phyloP scores from a whole-genome alignment of 2,888 invertebrate species.

The Drosophila putrida region DNA sequence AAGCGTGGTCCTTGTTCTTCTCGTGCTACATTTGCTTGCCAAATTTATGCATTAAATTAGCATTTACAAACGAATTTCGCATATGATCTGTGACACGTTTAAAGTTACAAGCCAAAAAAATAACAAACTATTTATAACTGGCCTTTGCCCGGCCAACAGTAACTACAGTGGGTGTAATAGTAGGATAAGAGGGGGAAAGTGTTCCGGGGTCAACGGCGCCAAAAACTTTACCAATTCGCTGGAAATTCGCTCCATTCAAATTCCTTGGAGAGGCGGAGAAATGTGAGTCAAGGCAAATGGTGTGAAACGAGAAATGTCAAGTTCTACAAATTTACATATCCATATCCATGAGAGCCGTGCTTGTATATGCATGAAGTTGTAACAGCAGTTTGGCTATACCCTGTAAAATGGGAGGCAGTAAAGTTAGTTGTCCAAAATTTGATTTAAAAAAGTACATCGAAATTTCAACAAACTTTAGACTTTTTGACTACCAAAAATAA shows the following conservation, averaged over 20 bases:
- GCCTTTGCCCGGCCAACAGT: background rate
- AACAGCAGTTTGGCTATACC: conserved; percentile 25
- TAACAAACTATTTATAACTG: conserved; percentile 1
- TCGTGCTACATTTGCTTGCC: conserved; percentile 42
- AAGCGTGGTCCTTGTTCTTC: conserved; percentile 17
- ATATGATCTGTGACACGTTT: conserved; percentile 50
- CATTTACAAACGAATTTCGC: conserved; percentile 44
- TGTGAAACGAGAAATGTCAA: conserved; percentile 52
- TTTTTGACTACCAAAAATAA: no score
- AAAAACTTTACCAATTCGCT: conserved; percentile 54
- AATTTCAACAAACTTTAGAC: background rate
- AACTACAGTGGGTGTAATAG: background rate
- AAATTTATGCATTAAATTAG: conserved; percentile 64
- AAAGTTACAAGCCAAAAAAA: conserved; percentile 9
- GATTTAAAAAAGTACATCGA: background rate
- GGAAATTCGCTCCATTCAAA: conserved; percentile 30
- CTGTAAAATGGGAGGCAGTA: background rate
- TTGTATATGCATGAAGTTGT: conserved; percentile 45
- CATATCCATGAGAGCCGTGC: conserved; percentile 14
- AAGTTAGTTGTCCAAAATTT: background rate
- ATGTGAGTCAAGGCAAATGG: conserved; percentile 48
- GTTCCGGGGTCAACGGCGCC: conserved; percentile 42
- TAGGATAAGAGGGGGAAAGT: no score
- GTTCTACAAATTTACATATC: conserved; percentile 51
- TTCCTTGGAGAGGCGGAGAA: conserved; percentile 18